A percentile compares a stretch with the other conserved stretches of the same genome.
Conservation (phyloP, 2,113 vertebrate species). For the Podiceps cristatus region DNA sequence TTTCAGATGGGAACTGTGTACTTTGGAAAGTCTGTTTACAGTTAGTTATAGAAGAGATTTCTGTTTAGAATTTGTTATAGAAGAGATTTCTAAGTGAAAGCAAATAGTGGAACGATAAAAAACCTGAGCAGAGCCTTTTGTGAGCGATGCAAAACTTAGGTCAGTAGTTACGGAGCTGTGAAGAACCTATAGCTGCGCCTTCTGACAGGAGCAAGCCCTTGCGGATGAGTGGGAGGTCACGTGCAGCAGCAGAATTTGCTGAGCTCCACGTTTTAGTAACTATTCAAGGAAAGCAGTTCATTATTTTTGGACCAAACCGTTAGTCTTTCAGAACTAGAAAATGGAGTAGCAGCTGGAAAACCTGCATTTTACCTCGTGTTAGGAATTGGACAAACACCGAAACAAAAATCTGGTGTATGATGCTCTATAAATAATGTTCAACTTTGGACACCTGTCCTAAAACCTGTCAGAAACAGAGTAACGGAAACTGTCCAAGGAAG, state of each 20-base stretch:
- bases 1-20: neutral
- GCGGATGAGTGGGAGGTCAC: rapidly evolving
- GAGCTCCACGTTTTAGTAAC: neutral
- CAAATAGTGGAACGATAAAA: neutral
- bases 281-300: neutral
- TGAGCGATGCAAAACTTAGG: neutral
- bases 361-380: neutral
- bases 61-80: neutral
- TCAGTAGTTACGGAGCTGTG: neutral
- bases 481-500: neutral
- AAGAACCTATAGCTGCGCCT: neutral
- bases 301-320: neutral
- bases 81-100: neutral
- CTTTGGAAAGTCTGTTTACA: neutral
- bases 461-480: rapidly evolving
- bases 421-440: neutral
- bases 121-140: neutral
- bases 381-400: neutral
- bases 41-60: neutral
- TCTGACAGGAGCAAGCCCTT: neutral
- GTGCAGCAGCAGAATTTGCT: neutral
- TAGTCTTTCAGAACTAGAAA: neutral
- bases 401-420: neutral
- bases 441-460: rapidly evolving
- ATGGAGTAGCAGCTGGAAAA: neutral